Evolutionary conservation across 2,797 vertebrate genomes (phyloP).

Genomic region (Spatula clypeata): DNA sequence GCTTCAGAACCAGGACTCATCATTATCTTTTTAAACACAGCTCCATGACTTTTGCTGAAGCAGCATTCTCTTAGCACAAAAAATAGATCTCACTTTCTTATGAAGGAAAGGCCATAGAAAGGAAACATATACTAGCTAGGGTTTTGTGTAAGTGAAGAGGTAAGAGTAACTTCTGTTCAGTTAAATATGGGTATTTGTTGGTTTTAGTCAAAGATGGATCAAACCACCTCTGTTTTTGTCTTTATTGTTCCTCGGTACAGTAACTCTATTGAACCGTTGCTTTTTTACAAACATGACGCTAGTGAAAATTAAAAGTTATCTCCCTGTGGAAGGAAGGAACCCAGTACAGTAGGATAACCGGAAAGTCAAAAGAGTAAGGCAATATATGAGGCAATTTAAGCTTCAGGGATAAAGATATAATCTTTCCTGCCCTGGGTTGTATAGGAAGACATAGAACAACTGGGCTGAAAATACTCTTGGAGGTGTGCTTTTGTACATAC

Average conservation of each 20-base stretch:
- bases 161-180: not conserved
- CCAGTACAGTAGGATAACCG: not conserved
- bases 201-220: not conserved
- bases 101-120: not conserved
- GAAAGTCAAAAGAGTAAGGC: not conserved
- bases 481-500: not conserved
- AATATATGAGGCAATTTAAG: not conserved
- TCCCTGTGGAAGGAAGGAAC: not conserved
- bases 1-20: slow-evolving; percentile 11
- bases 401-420: not conserved
- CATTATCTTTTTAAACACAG: not conserved
- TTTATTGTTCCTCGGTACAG: not conserved
- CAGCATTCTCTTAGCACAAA: not conserved
- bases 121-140: not conserved
- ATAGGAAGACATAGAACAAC: not conserved
- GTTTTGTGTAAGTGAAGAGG: not conserved
- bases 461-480: not conserved
- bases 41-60: not conserved
- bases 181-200: not conserved
- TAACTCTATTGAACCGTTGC: not conserved
- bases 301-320: not conserved
- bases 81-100: not conserved
- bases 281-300: not conserved
- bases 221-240: not conserved
- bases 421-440: not conserved